Evolutionary conservation across 2,888 invertebrate species (phyloP).

Genomic region (Clostera curtula): DNA sequence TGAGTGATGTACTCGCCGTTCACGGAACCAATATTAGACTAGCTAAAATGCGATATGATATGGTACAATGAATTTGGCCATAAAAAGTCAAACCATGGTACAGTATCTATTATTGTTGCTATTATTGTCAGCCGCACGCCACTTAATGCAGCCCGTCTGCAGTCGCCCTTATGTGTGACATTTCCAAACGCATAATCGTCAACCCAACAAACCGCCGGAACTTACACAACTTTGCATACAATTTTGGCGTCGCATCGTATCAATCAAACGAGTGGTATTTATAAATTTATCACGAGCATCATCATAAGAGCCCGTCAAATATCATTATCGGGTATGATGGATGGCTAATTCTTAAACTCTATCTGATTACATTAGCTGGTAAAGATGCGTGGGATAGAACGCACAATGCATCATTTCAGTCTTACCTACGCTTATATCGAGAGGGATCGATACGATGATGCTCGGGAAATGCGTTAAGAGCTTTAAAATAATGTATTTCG

Average conservation of each 20-base stretch:
- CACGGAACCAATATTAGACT: too few relatives aligned
- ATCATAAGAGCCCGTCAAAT: constrained; percentile 63
- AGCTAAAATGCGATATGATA: too few relatives aligned
- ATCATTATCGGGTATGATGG: constrained; percentile 69
- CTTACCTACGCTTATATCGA: constrained; percentile 25
- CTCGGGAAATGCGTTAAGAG: constrained; percentile 19
- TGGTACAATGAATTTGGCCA: too few relatives aligned
- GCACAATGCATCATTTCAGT: constrained; percentile 63
- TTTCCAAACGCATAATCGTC: constrained; percentile 2
- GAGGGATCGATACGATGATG: constrained; percentile 23
- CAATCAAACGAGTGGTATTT: constrained; percentile 34
- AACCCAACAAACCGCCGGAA: constrained; percentile 7
- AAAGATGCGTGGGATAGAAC: constrained; percentile 66
- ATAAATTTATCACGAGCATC: constrained; percentile 47
- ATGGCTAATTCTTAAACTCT: constrained; percentile 56
- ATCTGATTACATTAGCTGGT: constrained; percentile 55
- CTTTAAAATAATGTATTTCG: too few relatives aligned
- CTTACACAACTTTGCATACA: constrained; percentile 21
- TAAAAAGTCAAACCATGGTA: too few relatives aligned
- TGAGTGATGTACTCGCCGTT: too few relatives aligned
- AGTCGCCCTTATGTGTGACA: too few relatives aligned
- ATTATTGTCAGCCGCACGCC: constrained; percentile 4
- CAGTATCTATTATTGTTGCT: too few relatives aligned
- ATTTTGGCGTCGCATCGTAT: constrained; percentile 22
- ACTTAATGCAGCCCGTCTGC: too few relatives aligned